Conservation (phyloP, 2,888 invertebrate species). For the Schizaphis graminum region DNA sequence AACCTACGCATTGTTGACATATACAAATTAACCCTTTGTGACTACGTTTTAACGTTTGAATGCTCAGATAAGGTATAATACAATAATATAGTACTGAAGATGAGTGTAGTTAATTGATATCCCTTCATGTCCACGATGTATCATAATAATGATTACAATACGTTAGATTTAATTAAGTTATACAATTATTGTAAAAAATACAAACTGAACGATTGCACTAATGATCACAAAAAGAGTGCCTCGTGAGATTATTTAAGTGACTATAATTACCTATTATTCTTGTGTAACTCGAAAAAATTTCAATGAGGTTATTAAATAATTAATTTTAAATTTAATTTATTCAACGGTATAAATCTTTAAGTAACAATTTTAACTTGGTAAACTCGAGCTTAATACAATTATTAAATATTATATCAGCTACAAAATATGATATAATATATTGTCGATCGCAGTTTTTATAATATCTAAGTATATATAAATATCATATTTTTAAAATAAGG, state of each 20-base stretch:
- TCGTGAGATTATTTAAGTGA: neutral
- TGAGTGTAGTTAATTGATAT: conserved; percentile 1
- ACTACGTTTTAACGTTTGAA: neutral
- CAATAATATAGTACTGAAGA: neutral
- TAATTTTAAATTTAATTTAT: neutral
- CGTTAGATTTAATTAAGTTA: neutral
- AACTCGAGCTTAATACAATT: neutral
- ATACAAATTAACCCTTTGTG: neutral
- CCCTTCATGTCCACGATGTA: neutral
- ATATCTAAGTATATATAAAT: neutral
- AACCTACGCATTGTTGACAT: neutral
- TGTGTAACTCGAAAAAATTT: neutral
- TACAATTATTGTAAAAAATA: neutral
- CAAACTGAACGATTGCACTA: neutral
- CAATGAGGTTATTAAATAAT: neutral
- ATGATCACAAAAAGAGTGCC: neutral
- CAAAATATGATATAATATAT: neutral
- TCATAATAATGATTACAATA: neutral
- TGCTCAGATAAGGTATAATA: neutral
- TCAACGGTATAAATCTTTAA: neutral
- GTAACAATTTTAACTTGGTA: neutral
- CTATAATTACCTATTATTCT: neutral
- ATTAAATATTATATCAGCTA: neutral
- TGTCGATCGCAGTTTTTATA: neutral
- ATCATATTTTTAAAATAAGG: neutral